These are phyloP conservation scores for Drosophila equinoxialis DNA, from an alignment of 1,140 invertebrate species.

Conservation along the genomic window DNA sequence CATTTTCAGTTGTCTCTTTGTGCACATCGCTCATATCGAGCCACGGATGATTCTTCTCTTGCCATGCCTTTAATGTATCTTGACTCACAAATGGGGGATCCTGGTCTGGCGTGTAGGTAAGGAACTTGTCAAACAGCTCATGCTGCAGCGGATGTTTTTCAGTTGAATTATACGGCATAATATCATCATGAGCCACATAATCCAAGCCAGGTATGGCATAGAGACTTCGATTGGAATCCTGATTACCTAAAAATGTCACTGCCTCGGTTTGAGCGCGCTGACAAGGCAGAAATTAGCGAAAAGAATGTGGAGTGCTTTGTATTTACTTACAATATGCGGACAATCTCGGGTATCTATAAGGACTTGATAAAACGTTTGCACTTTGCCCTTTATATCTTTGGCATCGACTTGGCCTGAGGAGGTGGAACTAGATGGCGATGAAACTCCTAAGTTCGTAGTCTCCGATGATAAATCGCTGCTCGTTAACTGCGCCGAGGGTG, in stretches of 20 bases:
- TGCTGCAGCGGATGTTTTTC: constrained; percentile 93
- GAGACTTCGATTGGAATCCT: constrained; percentile 95
- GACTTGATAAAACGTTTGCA: constrained; percentile 98
- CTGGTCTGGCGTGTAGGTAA: constrained; percentile 89
- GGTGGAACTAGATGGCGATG: constrained; percentile 16
- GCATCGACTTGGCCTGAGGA: constrained; percentile 80
- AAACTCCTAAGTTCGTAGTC: constrained; percentile 40
- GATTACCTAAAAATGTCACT: constrained; percentile 98
- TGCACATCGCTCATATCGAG: constrained; percentile 98
- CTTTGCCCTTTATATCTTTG: constrained; percentile 94
- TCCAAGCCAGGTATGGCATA: constrained; percentile 98
- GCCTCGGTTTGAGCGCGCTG: constrained; percentile 97
- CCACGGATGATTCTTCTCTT: constrained; percentile 99
- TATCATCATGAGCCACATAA: constrained; percentile 98
- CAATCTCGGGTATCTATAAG: constrained; percentile 98
- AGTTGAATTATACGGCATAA: constrained; percentile 92
- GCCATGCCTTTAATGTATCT: constrained; percentile 96
- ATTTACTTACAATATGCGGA: constrained; percentile 91
- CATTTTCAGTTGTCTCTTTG: constrained; percentile 97
- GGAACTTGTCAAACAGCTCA: constrained; percentile 98
- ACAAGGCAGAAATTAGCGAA: constrained; percentile 29
- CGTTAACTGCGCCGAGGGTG: constrained; percentile 25
- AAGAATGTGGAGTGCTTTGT: constrained; percentile 80
- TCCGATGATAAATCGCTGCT: constrained; percentile 9
- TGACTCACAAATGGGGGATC: constrained; percentile 94